Evolutionary conservation across 30 jellyfish, hydroid and myxozoan genomes (phyloP).

Genomic region (Phacellophora camtschatica): DNA sequence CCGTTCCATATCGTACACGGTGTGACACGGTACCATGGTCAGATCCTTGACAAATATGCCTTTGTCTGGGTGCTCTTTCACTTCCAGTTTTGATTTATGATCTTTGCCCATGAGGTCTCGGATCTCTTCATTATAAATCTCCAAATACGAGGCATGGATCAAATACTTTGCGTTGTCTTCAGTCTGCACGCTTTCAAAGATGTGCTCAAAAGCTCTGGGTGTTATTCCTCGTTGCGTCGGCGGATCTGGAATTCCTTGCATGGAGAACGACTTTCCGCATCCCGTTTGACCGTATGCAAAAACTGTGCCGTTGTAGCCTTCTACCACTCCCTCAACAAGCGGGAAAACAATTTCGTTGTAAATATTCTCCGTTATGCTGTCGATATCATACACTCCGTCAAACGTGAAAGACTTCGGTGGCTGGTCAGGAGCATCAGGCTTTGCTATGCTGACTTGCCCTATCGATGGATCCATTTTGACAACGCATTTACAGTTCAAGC

Average conservation of each 20-base stretch:
- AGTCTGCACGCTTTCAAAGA: slow-evolving; percentile 94
- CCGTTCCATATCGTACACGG: slow-evolving; percentile 90
- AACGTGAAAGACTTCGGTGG: slow-evolving; percentile 90
- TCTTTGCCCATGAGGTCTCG: slow-evolving; percentile 88
- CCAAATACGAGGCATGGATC: slow-evolving; percentile 92
- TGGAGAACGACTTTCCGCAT: slow-evolving; percentile 95
- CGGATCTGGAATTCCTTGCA: slow-evolving; percentile 98
- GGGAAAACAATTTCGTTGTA: slow-evolving; percentile 93
- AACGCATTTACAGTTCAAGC: slow-evolving; percentile 73
- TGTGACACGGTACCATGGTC: slow-evolving; percentile 86
- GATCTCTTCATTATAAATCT: slow-evolving; percentile 93
- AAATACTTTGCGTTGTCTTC: slow-evolving; percentile 87
- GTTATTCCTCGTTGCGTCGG: slow-evolving; percentile 97
- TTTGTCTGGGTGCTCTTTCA: slow-evolving; percentile 92
- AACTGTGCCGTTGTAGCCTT: slow-evolving; percentile 96
- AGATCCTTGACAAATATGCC: slow-evolving; percentile 94
- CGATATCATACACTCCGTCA: slow-evolving; percentile 88
- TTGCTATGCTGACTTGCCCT: slow-evolving; percentile 79
- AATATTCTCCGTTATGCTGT: slow-evolving; percentile 90
- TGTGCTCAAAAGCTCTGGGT: slow-evolving; percentile 98
- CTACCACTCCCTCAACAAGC: slow-evolving; percentile 94
- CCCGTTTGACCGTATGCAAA: slow-evolving; percentile 99
- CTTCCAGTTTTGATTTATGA: slow-evolving; percentile 79
- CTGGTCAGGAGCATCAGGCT: slow-evolving; percentile 84
- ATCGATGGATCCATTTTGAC: slow-evolving; percentile 85